Base-by-base conservation (phyloP, 2,797 vertebrate genomes). In the Moxostoma hubbsi region DNA sequence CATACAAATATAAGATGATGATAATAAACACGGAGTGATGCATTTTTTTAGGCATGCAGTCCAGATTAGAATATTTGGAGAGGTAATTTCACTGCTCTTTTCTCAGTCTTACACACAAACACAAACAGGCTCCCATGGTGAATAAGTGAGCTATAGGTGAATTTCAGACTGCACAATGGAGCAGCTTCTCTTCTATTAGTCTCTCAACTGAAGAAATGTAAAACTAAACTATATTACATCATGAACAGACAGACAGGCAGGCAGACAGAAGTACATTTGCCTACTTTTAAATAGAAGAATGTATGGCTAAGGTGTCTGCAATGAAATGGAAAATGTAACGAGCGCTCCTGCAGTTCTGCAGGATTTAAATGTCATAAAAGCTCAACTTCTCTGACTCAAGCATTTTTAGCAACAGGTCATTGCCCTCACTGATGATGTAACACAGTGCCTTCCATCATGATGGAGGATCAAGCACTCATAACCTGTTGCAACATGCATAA, bases 211-310 rank as follows among this genome's bases (percentile, higher is more conserved):
- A 70, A 63, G 50, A 69, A 50, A 58, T 70, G 75, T 64, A 81
- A 75, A 70, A 79, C 49, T 79, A 50, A 64, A 75, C 73, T 64
- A 18, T 45, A 62, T 75, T 64, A 76, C 73, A 55, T 81, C 73
- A 81, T 16, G 6, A 12, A 53, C 2, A 16, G 0, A 11, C 16
- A 55, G 7, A 7, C 24, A 53, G 36, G 9, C 13, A 51, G 13
- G 47, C 2, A 46, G 54, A 36, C 16, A 61, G 62, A 36, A 36
- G 36, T 36, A 36, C 3, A 36, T 36, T 36, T 4, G 36, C 36
- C 36, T 36, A 36, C 36, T 36, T 36, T 36, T 36, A 36, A 36
- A 36, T 36, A 36, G 36, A 3, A 36, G 36, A 36, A 36, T 36
- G 36, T 36, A 36, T 36, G 36, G 36, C 36, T 36, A 36, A 36